phyloP scores from a whole-genome alignment of 1,140 invertebrate species.

The Nixonia krombeini region DNA sequence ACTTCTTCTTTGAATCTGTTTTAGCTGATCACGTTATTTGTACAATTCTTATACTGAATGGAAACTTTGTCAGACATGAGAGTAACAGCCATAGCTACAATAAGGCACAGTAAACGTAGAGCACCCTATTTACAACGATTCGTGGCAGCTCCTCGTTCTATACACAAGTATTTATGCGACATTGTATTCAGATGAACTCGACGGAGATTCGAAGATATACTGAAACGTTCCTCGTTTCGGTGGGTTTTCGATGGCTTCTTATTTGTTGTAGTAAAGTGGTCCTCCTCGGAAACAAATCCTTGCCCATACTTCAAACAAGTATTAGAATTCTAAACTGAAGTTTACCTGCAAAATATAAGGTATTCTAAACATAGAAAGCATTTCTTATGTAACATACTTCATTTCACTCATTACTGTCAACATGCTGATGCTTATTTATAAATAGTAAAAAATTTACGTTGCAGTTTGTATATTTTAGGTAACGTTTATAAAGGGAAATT shows the following conservation, averaged over 20 bases:
- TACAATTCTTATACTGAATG: no score
- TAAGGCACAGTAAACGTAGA: background rate
- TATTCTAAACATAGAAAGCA: background rate
- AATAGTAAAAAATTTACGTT: no score
- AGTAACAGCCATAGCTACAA: background rate
- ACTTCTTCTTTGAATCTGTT: background rate
- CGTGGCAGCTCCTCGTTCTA: conserved; percentile 3
- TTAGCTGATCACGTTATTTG: background rate
- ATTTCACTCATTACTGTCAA: no score
- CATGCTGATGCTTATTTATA: no score
- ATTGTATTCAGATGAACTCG: conserved; percentile 47
- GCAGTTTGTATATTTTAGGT: no score
- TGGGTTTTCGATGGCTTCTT: conserved; percentile 14
- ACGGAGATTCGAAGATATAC: conserved; percentile 20
- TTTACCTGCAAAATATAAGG: background rate
- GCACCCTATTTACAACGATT: conserved; percentile 9
- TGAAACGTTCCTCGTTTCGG: conserved; percentile 24
- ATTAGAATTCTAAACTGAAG: background rate
- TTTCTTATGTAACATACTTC: no score
- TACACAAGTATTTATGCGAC: conserved; percentile 31
- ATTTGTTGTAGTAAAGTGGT: conserved; percentile 7
- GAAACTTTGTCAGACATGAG: no score
- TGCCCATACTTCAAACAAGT: background rate
- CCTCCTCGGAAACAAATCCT: conserved; percentile 1
- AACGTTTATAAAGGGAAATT: no score